phyloP scores from a whole-genome alignment of 2,113 vertebrate genomes.

The Hippocampus guttulatus region DNA sequence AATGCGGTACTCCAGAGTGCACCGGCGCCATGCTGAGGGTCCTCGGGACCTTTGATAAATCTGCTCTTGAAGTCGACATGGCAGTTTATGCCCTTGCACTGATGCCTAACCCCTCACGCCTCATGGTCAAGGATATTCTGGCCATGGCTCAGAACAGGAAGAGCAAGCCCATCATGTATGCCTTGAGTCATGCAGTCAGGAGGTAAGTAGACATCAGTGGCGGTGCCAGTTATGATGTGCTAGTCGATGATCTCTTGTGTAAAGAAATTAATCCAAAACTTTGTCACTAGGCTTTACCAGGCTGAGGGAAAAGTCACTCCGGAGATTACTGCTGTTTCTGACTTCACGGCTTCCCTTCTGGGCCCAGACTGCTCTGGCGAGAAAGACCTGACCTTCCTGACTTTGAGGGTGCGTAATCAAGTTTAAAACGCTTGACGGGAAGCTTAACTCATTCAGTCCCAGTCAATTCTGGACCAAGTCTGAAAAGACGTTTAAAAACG shows the following conservation, averaged over 20 bases:
- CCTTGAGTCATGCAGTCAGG: constrained; percentile 77
- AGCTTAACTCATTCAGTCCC: too few relatives aligned
- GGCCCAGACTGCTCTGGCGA: constrained; percentile 77
- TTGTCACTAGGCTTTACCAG: constrained; percentile 70
- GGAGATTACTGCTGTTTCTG: constrained; percentile 75
- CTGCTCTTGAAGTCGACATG: constrained; percentile 71
- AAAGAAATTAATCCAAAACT: neutral
- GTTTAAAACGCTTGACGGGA: neutral
- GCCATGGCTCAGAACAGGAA: constrained; percentile 77
- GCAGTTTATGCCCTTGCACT: constrained; percentile 78
- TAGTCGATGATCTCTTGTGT: neutral
- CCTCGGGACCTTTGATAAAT: constrained; percentile 62
- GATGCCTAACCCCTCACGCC: constrained; percentile 72
- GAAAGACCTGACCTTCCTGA: constrained; percentile 80
- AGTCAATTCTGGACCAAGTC: too few relatives aligned
- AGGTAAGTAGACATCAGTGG: constrained; percentile 70
- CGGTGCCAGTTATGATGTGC: neutral
- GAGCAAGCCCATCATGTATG: constrained; percentile 83
- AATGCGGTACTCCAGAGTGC: constrained; percentile 89
- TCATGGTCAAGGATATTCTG: constrained; percentile 78
- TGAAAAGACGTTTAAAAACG: too few relatives aligned
- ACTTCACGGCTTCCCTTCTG: constrained; percentile 79
- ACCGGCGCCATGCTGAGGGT: constrained; percentile 77
- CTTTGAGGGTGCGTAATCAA: constrained; percentile 75
- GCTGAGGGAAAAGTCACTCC: constrained; percentile 59